These are phyloP conservation scores for Crotalus adamanteus DNA, from an alignment of 2,797 vertebrate species.

Conservation along the genomic window DNA sequence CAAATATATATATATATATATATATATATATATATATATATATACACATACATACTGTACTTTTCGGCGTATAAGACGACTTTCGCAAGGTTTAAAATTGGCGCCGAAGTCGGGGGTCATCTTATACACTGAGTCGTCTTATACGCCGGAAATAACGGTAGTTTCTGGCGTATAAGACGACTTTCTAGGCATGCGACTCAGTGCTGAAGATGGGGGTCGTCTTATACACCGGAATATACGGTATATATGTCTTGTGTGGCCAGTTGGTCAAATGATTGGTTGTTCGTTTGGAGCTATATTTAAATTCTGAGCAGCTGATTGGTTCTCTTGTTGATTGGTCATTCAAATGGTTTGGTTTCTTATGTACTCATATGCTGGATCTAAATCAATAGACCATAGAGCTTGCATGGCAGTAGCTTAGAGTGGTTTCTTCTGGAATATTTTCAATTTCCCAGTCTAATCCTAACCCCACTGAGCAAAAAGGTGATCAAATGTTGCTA, in stretches of 20 bases:
- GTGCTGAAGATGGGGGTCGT: too few relatives aligned
- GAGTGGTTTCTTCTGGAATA: neutral
- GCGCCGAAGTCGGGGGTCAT: too few relatives aligned
- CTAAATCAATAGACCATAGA: neutral
- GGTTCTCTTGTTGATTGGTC: neutral
- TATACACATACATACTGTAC: too few relatives aligned
- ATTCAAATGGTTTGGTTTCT: neutral
- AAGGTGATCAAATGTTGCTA: neutral
- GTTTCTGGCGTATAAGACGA: too few relatives aligned
- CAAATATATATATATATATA: too few relatives aligned
- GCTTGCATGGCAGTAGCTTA: neutral
- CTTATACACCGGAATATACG: too few relatives aligned
- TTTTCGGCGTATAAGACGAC: too few relatives aligned
- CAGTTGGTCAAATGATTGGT: neutral
- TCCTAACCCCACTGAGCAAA: neutral
- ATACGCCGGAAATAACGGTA: too few relatives aligned
- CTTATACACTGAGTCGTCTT: too few relatives aligned
- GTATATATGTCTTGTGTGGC: neutral
- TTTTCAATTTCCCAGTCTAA: neutral
- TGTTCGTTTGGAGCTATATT: neutral
- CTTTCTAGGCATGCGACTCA: too few relatives aligned
- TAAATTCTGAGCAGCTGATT: neutral
- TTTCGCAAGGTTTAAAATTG: too few relatives aligned
- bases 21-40: too few relatives aligned
- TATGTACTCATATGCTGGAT: neutral